Evolutionary conservation across 2,888 invertebrate genomes (phyloP).

Genomic region (Myopa testacea): DNA sequence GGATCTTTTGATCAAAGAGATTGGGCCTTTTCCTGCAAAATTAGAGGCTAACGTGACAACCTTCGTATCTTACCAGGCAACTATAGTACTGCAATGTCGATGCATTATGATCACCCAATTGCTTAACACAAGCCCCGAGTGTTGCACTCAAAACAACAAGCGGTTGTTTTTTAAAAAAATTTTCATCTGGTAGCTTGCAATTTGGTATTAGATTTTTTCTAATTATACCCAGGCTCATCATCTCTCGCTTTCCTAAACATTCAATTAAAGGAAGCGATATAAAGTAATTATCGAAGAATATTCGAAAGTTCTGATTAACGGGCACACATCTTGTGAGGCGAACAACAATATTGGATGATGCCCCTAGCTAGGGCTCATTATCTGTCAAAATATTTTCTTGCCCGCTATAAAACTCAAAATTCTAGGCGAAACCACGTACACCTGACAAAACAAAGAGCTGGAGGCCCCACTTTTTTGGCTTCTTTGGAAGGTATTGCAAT

Average conservation of each 20-base stretch:
- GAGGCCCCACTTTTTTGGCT: not conserved
- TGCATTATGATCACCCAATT: no score
- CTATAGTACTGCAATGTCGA: no score
- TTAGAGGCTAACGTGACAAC: no score
- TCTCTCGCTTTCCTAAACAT: constrained; percentile 12
- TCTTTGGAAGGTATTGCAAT: constrained; percentile 6
- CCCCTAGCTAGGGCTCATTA: no score
- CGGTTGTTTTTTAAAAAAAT: not conserved
- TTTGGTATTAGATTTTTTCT: not conserved
- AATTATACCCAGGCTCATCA: constrained; percentile 36
- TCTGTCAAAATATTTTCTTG: no score
- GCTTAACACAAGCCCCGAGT: no score
- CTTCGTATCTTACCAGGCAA: no score
- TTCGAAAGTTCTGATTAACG: not conserved
- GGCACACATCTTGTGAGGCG: no score
- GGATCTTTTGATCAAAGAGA: not conserved
- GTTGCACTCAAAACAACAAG: no score
- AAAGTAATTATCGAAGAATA: constrained; percentile 36
- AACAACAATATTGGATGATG: no score
- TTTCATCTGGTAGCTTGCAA: constrained; percentile 29
- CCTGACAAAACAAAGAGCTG: not conserved
- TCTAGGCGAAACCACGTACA: constrained; percentile 6
- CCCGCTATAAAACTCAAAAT: constrained; percentile 10
- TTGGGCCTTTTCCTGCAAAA: not conserved
- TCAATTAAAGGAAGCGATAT: constrained; percentile 39